A percentile compares a stretch with the other conserved stretches of the same genome.
Conservation (phyloP, 2,888 invertebrate genomes). For the Lycia hirtaria region DNA sequence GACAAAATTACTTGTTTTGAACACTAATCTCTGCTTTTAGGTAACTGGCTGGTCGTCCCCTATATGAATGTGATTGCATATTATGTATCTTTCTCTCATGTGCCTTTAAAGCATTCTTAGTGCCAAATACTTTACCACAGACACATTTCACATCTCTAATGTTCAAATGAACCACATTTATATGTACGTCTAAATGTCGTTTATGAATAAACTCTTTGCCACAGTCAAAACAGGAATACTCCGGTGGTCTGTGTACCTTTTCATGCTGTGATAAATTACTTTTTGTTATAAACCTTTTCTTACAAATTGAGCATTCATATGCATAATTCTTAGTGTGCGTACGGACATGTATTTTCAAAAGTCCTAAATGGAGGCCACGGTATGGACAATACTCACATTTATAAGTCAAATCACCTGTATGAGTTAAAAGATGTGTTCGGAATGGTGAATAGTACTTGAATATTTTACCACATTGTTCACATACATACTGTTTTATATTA, state of each 20-base stretch:
- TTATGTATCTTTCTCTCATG: background rate
- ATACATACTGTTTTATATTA: background rate
- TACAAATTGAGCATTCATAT: conserved; percentile 54
- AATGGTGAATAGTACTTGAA: background rate
- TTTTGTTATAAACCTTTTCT: conserved; percentile 53
- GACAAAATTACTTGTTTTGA: too few species aligned
- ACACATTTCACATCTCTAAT: conserved; percentile 49
- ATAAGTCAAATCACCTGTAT: conserved; percentile 51
- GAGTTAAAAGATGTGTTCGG: conserved; percentile 51
- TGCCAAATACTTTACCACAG: background rate
- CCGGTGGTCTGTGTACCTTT: background rate
- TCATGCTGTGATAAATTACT: background rate
- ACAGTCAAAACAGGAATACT: background rate
- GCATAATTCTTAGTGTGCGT: conserved; percentile 57
- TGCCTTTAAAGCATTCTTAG: background rate
- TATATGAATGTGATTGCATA: background rate
- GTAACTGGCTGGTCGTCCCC: background rate
- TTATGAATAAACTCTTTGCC: background rate
- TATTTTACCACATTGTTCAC: background rate
- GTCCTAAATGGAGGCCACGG: conserved; percentile 49
- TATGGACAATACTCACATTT: conserved; percentile 60
- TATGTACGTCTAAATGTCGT: conserved; percentile 33
- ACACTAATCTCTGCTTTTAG: background rate
- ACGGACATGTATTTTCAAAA: conserved; percentile 55
- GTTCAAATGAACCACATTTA: conserved; percentile 43